These are phyloP conservation scores for Syrrhaptes paradoxus DNA, from an alignment of 2,113 vertebrate genomes.

Conservation along the genomic window DNA sequence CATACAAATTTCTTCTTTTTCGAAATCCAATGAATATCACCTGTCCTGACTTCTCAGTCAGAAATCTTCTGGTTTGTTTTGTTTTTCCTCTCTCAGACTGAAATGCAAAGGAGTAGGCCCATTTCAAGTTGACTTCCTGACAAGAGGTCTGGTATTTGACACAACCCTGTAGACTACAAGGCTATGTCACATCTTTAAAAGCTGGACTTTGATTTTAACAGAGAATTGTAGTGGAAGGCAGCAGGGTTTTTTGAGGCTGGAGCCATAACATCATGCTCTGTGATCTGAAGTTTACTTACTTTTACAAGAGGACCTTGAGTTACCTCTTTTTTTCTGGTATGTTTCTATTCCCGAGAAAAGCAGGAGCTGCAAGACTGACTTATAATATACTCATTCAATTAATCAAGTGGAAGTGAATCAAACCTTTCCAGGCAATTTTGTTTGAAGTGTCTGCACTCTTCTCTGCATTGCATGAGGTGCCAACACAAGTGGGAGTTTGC, in stretches of 20 bases:
- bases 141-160: background rate
- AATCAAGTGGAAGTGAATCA: conserved; percentile 59
- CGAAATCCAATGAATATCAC: background rate
- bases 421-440: conserved; percentile 66
- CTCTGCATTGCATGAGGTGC: conserved; percentile 58
- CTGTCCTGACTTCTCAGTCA: background rate
- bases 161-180: background rate
- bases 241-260: background rate
- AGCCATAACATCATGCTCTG: background rate
- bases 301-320: background rate
- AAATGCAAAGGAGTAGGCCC: background rate
- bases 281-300: background rate
- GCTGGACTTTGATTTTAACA: background rate
- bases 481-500: conserved; percentile 69
- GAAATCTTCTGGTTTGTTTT: background rate
- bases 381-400: conserved; percentile 52
- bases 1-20: background rate
- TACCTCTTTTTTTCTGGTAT: background rate
- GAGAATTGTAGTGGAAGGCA: background rate
- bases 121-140: background rate
- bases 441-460: conserved; percentile 62
- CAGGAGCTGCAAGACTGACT: conserved; percentile 32
- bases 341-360: conserved; percentile 43
- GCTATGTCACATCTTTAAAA: background rate
- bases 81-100: background rate